Conservation (phyloP, 1,140 invertebrate species). For the Meloidogyne hapla region DNA sequence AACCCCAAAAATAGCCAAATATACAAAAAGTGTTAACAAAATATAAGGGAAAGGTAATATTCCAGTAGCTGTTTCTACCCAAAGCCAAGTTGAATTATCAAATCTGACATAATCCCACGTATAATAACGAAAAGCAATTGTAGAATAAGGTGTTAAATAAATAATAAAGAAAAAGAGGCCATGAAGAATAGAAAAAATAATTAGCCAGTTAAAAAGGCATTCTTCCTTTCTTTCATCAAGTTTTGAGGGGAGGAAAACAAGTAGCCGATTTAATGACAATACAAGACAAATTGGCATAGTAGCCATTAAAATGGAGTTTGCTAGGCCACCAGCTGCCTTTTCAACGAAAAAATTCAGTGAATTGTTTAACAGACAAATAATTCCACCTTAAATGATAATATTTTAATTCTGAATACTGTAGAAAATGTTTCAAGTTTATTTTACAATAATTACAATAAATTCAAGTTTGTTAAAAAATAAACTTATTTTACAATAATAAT, state of each 20-base stretch:
- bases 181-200: background rate
- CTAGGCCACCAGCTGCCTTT: background rate
- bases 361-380: background rate
- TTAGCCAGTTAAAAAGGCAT: background rate
- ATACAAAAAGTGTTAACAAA: background rate
- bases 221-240: background rate
- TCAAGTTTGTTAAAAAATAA: too few relatives aligned
- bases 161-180: slow-evolving; percentile 4
- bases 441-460: too few relatives aligned
- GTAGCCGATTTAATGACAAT: background rate
- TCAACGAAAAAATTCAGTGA: background rate
- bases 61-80: background rate
- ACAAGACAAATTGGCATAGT: background rate
- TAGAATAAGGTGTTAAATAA: slow-evolving; percentile 7
- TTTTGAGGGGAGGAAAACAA: background rate
- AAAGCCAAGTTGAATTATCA: background rate
- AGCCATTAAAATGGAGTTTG: background rate
- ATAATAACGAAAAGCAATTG: slow-evolving; percentile 1
- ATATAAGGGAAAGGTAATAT: background rate
- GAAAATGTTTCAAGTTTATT: too few relatives aligned
- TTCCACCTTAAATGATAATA: background rate
- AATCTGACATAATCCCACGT: background rate
- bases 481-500: too few relatives aligned
- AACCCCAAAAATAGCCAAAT: background rate
- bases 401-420: too few relatives aligned